Evolutionary conservation across 2,113 vertebrate species (phyloP).

Genomic region (Sphaerodactylus townsendi): DNA sequence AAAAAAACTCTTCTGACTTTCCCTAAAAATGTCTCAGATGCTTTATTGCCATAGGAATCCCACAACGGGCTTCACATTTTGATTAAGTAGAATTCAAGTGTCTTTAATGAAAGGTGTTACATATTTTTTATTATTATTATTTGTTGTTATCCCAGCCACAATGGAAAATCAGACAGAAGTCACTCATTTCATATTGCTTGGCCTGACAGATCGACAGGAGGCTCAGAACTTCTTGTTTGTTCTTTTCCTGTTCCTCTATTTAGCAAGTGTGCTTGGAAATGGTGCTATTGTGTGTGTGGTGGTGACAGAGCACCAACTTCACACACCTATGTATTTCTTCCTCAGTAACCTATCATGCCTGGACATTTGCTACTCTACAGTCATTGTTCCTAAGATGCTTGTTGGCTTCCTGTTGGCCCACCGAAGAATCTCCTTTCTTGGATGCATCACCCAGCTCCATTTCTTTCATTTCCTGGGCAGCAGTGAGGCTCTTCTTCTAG

Average conservation of each 20-base stretch:
- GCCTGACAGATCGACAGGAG: background rate
- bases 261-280: slow-evolving; percentile 40
- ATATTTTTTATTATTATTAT: no score
- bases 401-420: slow-evolving; percentile 35
- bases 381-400: slow-evolving; percentile 53
- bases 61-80: no score
- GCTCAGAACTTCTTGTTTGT: slow-evolving; percentile 19
- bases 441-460: slow-evolving; percentile 50
- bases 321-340: slow-evolving; percentile 64
- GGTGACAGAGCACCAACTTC: slow-evolving; percentile 39
- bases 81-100: no score
- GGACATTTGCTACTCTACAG: slow-evolving; percentile 49
- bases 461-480: slow-evolving; percentile 55
- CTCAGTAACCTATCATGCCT: slow-evolving; percentile 55
- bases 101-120: no score
- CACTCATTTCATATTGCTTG: slow-evolving; percentile 30
- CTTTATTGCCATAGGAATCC: no score
- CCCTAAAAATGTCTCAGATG: no score
- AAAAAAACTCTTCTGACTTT: no score
- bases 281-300: slow-evolving; percentile 38
- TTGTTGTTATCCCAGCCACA: background rate
- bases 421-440: slow-evolving; percentile 29
- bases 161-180: slow-evolving; percentile 28
- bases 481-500: slow-evolving; percentile 44
- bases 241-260: slow-evolving; percentile 37